Evolutionary conservation across 2,888 invertebrate genomes (phyloP), one percentile per base, ranked within the genome.

Genomic region (Poecilus cupreus): DNA sequence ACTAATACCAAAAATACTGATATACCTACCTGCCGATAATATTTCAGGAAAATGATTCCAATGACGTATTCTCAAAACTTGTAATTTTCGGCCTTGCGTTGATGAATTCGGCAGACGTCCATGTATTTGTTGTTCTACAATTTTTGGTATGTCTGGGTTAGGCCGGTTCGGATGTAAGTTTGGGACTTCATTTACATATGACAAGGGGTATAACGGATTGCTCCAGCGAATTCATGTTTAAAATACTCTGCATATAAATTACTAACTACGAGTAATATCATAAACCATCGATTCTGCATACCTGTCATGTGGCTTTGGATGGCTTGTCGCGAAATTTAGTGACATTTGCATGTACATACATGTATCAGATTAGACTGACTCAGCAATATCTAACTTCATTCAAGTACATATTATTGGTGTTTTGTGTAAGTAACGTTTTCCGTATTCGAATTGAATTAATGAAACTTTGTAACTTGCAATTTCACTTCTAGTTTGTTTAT

Each of bases 161-260:
- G 60, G n/a, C 13, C 26, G 22, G 60, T 72, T n/a, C 60, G n/a
- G 64, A 32, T 51, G 49, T 49, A 51, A 51, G 74, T 32, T 46
- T 32, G 74, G 72, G 74, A 3, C 64, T 74, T 74, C 24, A 74
- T 74, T 74, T 74, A 13, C 74, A 74, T 74, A 74, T 51, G 74
- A 74, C 74, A 51, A 74, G 74, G 49, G 74, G 8, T 49, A 49
- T 16, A 51, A 24, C 13, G 74, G 51, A 74, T 74, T 49, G 74
- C 51, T 24, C 51, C 32, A 49, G 51, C 51, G 74, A 51, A 49
- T 74, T 26, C 26, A 24, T 74, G 51, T 46, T 72, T 49, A 72
- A 72, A 72, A 72, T 72, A 72, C 49, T 22, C 74, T 74, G 74
- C 74, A 74, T 74, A 74, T 74, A 74, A 51, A 74, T 74, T 74